Base-by-base conservation (phyloP, 2,797 vertebrate genomes). In the Florisuga fusca region DNA sequence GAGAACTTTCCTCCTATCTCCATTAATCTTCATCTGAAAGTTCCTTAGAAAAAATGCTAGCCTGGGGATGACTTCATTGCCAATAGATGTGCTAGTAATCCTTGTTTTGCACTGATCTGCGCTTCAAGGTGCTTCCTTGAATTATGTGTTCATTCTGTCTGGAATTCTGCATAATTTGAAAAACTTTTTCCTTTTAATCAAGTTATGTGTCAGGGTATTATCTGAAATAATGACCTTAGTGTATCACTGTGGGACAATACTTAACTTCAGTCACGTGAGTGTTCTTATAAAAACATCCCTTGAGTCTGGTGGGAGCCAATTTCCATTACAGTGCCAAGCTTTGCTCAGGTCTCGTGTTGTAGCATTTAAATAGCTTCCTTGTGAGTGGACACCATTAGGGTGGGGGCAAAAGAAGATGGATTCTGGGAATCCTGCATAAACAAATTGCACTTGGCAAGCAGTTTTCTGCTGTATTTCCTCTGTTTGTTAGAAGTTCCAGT, bases 41-140 rank as follows among this genome's bases (percentile, higher is more conserved):
- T 41, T 89, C 55, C 36, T 45, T 82, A 59, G 63, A 25, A 76
- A 33, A 41, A 71, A 34, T 10, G 1, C 3, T 26, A 33, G 53
- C 61, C 4, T 0, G 2, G 46, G 62, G n/a, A 62, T 62, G 84
- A 41, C 62, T 63, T 73, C 21, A 1, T 29, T 45, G 85, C 73
- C 1, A 1, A 22, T 8, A 25, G 59, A 25, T 0, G 0, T n/a
- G 2, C 26, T 20, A 20, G 9, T 38, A 38, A 3, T 59, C 69
- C 36, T 51, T 36, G 31, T 61, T 51, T 59, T 2, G 2, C 63
- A 15, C 31, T 53, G 67, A 23, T 90, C 91, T 1, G 1, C 1
- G 3, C 84, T 75, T 67, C 51, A 10, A 6, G 71, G 48, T 36
- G 67, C 66, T 80, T 61, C 4, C n/a, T 54, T 57, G 43, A 87